phyloP scores from a whole-genome alignment of 2,113 vertebrate genomes.

The Eidolon helvum region DNA sequence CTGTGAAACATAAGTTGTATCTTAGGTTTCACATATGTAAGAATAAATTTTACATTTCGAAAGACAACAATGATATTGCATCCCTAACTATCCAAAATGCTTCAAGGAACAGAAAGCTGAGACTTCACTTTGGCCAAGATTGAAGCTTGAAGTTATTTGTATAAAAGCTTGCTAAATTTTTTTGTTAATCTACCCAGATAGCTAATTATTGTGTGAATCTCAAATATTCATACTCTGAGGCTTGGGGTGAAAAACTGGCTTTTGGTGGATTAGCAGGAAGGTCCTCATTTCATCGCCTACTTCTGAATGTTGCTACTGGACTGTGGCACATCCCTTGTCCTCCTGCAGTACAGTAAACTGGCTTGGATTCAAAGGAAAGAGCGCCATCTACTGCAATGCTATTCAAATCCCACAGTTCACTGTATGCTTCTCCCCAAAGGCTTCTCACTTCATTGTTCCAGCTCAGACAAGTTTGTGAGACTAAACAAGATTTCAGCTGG shows the following conservation, averaged over 20 bases:
- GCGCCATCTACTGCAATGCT: slow-evolving; percentile 23
- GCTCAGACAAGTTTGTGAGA: slow-evolving; percentile 8
- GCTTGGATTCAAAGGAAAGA: slow-evolving; percentile 16
- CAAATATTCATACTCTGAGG: not conserved
- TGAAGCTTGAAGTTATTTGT: not conserved
- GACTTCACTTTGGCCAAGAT: not conserved
- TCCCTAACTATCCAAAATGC: not conserved
- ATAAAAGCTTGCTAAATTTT: not conserved
- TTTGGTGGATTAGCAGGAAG: slow-evolving; percentile 26
- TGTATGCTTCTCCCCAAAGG: not conserved
- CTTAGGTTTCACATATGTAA: not conserved
- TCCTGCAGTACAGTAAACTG: not conserved
- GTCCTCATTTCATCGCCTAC: not conserved
- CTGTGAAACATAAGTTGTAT: not conserved
- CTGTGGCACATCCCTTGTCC: not conserved
- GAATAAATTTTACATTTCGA: slow-evolving; percentile 18
- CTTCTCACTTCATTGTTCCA: not conserved
- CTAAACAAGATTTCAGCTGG: slow-evolving; percentile 53
- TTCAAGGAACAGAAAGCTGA: not conserved
- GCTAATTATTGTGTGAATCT: slow-evolving; percentile 26
- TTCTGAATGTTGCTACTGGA: not conserved
- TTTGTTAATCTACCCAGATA: slow-evolving; percentile 6
- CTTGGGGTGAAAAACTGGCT: slow-evolving; percentile 11
- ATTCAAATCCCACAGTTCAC: not conserved
- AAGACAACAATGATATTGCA: not conserved